These are phyloP conservation scores for Mechanitis mazaeus DNA, from an alignment of 2,888 invertebrate species.

Conservation along the genomic window DNA sequence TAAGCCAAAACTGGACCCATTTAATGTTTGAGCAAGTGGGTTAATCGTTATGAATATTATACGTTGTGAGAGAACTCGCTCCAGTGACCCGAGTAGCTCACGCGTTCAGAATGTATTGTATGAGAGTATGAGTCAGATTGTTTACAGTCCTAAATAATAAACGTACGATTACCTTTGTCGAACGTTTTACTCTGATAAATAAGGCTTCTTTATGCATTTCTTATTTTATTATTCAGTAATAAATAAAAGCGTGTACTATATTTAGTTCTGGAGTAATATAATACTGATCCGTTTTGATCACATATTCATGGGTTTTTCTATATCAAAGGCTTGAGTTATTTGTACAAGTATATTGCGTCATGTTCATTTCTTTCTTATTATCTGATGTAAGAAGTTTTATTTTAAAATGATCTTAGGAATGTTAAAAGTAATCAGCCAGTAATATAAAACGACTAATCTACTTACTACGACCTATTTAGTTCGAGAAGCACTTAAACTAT, in stretches of 20 bases:
- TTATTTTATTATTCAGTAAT: background rate
- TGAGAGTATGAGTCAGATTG: constrained; percentile 25
- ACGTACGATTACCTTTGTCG: constrained; percentile 11
- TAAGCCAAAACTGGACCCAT: constrained; percentile 38
- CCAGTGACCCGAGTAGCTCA: constrained; percentile 52
- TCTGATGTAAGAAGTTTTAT: no score
- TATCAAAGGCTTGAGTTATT: background rate
- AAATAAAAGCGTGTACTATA: no score
- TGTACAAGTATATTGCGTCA: no score
- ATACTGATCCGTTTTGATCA: constrained; percentile 3
- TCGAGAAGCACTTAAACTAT: constrained; percentile 3
- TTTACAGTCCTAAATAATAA: constrained; percentile 15
- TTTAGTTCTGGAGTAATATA: no score
- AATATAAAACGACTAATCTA: constrained; percentile 6
- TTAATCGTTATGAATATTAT: constrained; percentile 59
- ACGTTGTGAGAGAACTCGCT: constrained; percentile 43
- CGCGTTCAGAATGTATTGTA: constrained; percentile 42
- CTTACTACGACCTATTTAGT: constrained; percentile 15
- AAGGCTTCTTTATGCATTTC: background rate
- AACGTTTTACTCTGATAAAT: background rate
- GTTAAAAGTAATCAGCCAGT: no score
- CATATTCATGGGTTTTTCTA: constrained; percentile 5
- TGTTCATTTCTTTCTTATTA: no score
- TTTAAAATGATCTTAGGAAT: no score
- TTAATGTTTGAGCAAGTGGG: constrained; percentile 54